Evolutionary conservation across 2,113 vertebrate species (phyloP), one percentile per base, ranked within the genome.

Genomic region (Coptodon rendalli): DNA sequence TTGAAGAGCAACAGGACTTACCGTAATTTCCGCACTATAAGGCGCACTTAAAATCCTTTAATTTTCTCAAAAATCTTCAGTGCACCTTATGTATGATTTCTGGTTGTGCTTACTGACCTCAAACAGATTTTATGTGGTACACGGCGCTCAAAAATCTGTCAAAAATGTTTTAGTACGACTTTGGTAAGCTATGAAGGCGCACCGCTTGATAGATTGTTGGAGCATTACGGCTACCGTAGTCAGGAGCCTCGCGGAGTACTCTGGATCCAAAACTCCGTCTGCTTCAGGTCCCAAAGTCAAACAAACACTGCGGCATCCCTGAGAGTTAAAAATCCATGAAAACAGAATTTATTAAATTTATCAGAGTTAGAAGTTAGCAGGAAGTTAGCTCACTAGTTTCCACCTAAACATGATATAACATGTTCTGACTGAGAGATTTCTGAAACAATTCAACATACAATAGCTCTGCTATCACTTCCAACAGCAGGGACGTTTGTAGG

Each of bases 161-260:
- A 54, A 48, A 54, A 6, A 6, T 11, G n/a, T 22, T 54, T 22
- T 12, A 22, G 52, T n/a, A 2, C 0, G 19, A n/a, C 52, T 53
- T 53, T 53, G 52, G 0, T 22, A 22, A 54, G 52, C 5, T 54
- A 12, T 1, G 10, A 22, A 54, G 52, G 9, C 0, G 5, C 52
- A 54, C n/a, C 0, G 6, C 53, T 24, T 54, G 0, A 53, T 53
- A 0, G 50, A 0, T n/a, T 53, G 19, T 53, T 0, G 19, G 50
- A 54, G 10, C n/a, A 24, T 54, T 54, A 54, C 1, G 1, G 53
- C 53, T 54, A 0, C 6, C 2, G 1, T 54, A 54, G 53, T 4
- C 53, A 24, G n/a, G 5, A 53, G 19, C 2, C 27, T 27, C 4
- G 27, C 27, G 0, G 50, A 52, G 22, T 22, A 22, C 22, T 22